Base-by-base conservation (phyloP, 2,113 vertebrate species). In the Fulmarus glacialis region DNA sequence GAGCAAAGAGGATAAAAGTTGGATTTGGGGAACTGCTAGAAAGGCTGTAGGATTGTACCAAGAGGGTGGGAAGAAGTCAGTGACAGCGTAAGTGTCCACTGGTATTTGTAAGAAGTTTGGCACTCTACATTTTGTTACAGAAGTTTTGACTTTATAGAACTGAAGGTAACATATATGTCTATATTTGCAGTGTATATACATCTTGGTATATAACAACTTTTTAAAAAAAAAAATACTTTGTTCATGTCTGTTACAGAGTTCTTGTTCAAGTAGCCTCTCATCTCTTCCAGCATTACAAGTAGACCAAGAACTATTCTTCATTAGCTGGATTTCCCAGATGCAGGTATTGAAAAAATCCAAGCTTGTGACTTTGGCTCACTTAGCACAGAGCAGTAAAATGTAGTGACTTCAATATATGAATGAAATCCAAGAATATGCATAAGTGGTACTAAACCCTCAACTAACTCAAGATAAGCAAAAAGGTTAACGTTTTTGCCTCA, bases 71-170 rank as follows among this genome's bases (percentile, higher is more conserved):
- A 34, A 64, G 68, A 53, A 40, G 7, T n/a, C 20, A 15, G 9
- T 23, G 38, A n/a, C 17, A 15, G 17, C 3, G 0, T 21, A 40
- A 63, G 53, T 8, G 4, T 20, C 34, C 9, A 1, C 43, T 75
- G 13, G 6, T 72, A 11, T 8, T 66, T 66, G 23, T 53, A 40
- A 77, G 30, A 63, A 55, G 17, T 77, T 82, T 6, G 38, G 12
- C 8, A 12, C 27, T 43, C 17, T 16, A 8, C 4, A 2, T 63
- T 73, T 62, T 70, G 9, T 36, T 42, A 36, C 14, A 26, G 59
- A 43, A 27, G 22, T 59, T 63, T 84, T 47, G 34, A 19, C 36
- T 73, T 78, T 1, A 9, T 12, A 52, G 78, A 63, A n/a, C 36
- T 21, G 27, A 50, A 68, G n/a, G 34, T 45, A 42, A 52, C 2